Conservation (phyloP, 2,888 invertebrate species). For the Gnatocerus cornutus region DNA sequence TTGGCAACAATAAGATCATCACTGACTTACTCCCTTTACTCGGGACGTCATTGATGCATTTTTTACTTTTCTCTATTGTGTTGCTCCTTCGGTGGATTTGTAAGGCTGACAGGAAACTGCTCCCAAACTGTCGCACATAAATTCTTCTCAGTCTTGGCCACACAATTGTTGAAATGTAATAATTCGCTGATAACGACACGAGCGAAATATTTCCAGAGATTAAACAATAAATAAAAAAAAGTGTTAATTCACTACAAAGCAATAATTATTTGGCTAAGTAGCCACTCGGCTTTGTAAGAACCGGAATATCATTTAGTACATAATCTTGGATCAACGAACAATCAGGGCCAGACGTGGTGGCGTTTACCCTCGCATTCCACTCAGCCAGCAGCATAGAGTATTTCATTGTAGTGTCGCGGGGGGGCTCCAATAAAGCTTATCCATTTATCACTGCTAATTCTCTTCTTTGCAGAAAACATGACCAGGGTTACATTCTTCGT, state of each 20-base stretch:
- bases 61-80: too few species aligned
- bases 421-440: conserved; percentile 63
- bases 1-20: too few species aligned
- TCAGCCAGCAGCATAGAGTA: conserved; percentile 66
- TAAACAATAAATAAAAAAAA: too few species aligned
- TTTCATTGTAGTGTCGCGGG: conserved; percentile 66
- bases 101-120: too few species aligned
- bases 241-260: background rate
- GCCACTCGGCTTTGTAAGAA: conserved; percentile 25
- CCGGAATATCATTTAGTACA: conserved; percentile 34
- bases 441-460: conserved; percentile 63
- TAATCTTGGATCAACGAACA: conserved; percentile 47
- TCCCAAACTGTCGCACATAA: too few species aligned
- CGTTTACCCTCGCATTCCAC: conserved; percentile 64
- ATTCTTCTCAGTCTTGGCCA: too few species aligned
- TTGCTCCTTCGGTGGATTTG: too few species aligned
- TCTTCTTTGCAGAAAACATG: conserved; percentile 60
- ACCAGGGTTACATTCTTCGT: conserved; percentile 57
- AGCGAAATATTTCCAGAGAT: too few species aligned
- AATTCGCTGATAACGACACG: too few species aligned
- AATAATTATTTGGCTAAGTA: conserved; percentile 14
- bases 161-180: too few species aligned
- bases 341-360: conserved; percentile 52
- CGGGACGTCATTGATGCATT: too few species aligned
- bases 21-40: too few species aligned